Conservation (phyloP, 1,140 invertebrate genomes). For the Goniozus legneri region DNA sequence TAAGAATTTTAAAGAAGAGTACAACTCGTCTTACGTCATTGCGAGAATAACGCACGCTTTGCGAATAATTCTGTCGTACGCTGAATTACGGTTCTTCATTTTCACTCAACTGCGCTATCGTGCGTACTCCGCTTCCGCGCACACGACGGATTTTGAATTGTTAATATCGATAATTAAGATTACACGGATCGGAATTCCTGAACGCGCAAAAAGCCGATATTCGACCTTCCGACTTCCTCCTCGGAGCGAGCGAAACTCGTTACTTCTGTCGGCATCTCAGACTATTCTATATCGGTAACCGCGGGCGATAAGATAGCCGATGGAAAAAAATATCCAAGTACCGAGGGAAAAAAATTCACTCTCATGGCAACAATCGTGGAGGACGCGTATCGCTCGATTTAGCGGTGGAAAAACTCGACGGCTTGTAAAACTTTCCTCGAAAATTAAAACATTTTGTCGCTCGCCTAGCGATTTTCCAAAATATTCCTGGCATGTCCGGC, state of each 20-base stretch:
- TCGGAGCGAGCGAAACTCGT: slow-evolving; percentile 16
- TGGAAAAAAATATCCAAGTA: too few species aligned
- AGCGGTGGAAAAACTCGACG: slow-evolving; percentile 33
- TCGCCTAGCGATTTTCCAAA: too few species aligned
- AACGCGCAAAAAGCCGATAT: slow-evolving; percentile 12
- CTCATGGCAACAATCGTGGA: slow-evolving; percentile 52
- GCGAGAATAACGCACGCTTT: too few species aligned
- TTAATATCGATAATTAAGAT: too few species aligned
- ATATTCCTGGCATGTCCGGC: too few species aligned
- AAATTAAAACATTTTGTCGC: not conserved
- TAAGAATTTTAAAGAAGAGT: slow-evolving; percentile 30
- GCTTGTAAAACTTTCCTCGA: not conserved
- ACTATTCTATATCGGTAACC: slow-evolving; percentile 46
- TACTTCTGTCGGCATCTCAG: slow-evolving; percentile 26
- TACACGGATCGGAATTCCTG: too few species aligned
- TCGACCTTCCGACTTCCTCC: slow-evolving; percentile 24
- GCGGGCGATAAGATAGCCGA: slow-evolving; percentile 44
- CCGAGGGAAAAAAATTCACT: too few species aligned
- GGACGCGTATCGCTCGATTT: slow-evolving; percentile 34
- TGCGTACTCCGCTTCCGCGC: too few species aligned
- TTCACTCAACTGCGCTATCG: too few species aligned
- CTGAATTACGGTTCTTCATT: too few species aligned
- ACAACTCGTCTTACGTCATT: too few species aligned
- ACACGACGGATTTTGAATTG: too few species aligned
- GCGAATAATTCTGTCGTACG: not conserved